These are phyloP conservation scores for Melanerpes aurifrons DNA, from an alignment of 2,113 vertebrate species.

Conservation along the genomic window DNA sequence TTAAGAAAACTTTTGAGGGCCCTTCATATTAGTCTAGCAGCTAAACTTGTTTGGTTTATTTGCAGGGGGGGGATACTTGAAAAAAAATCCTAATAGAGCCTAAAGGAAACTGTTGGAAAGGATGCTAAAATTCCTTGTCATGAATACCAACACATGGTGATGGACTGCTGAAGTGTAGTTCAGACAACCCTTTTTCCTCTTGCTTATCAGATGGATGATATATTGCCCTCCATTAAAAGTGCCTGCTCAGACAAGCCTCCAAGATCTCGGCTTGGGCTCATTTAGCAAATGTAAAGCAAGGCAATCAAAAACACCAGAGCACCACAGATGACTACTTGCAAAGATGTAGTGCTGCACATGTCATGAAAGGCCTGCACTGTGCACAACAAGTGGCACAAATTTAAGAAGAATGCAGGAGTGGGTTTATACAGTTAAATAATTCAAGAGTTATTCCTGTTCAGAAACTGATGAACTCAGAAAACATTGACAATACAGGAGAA, in stretches of 20 bases:
- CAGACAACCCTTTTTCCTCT: not conserved
- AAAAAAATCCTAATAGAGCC: not conserved
- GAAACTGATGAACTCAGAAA: not conserved
- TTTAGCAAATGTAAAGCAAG: not conserved
- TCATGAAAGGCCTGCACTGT: not conserved
- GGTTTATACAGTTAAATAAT: not conserved
- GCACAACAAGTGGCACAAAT: fast-evolving
- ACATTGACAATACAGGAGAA: not conserved
- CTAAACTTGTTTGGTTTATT: not conserved
- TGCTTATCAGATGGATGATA: not conserved
- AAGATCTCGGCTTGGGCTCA: not conserved
- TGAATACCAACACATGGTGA: not conserved
- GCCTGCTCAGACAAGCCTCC: not conserved
- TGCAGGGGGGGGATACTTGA: not conserved
- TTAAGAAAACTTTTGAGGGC: not conserved
- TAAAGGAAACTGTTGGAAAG: not conserved
- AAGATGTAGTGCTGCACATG: not conserved
- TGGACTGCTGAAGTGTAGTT: not conserved
- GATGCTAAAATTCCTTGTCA: not conserved
- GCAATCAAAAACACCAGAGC: not conserved
- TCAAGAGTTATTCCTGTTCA: not conserved
- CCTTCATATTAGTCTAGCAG: not conserved
- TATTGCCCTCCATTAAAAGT: not conserved
- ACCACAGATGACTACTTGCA: not conserved
- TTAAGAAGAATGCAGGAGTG: not conserved